These are phyloP conservation scores for Theretra japonica DNA, from an alignment of 2,888 invertebrate species.

Conservation along the genomic window DNA sequence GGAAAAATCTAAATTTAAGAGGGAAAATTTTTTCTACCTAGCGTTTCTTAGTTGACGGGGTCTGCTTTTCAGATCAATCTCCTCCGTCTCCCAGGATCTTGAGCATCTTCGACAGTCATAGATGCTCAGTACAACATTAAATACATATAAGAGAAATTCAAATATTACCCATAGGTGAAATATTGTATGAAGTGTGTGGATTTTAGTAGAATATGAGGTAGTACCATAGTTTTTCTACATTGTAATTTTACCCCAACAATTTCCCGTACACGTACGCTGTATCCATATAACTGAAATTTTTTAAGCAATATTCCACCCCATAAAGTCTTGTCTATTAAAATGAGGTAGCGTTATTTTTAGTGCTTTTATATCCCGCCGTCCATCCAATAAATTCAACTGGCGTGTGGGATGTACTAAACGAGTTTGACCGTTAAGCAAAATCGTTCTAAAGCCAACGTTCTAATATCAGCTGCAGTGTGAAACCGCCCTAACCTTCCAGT, in stretches of 20 bases:
- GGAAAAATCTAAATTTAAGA: too few relatives aligned
- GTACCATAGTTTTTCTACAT: too few relatives aligned
- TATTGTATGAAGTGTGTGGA: too few relatives aligned
- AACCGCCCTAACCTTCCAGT: constrained; percentile 10
- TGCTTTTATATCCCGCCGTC: constrained; percentile 24
- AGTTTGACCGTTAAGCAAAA: constrained; percentile 26
- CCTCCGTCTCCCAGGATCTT: too few relatives aligned
- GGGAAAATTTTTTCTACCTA: too few relatives aligned
- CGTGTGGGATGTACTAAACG: constrained; percentile 26
- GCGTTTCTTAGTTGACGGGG: too few relatives aligned
- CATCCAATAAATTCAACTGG: constrained; percentile 24
- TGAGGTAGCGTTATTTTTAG: constrained; percentile 21
- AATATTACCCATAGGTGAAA: too few relatives aligned
- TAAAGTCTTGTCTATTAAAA: constrained; percentile 19
- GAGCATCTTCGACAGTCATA: too few relatives aligned
- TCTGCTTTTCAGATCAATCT: too few relatives aligned
- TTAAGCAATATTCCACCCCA: constrained; percentile 5
- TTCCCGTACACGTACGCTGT: neutral
- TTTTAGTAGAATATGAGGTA: too few relatives aligned
- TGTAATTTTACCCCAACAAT: neutral
- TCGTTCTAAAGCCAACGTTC: constrained; percentile 21
- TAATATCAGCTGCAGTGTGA: constrained; percentile 8
- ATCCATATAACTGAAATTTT: neutral
- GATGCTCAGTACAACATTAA: too few relatives aligned
- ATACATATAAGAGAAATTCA: too few relatives aligned